Evolutionary conservation across 2,888 invertebrate genomes (phyloP).

Genomic region (Drosophila paranaensis): DNA sequence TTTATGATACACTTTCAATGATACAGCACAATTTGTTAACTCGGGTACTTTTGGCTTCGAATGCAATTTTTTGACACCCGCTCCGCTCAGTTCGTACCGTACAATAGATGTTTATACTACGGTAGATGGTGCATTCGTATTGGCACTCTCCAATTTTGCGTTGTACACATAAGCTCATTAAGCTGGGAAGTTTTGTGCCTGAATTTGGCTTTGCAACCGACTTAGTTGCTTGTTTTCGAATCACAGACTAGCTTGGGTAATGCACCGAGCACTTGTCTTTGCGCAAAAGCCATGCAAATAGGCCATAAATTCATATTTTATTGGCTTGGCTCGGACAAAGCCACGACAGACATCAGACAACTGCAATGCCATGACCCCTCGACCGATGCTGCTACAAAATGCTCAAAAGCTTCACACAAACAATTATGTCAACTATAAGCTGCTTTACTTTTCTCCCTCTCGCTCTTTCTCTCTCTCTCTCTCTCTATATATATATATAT

Average conservation of each 20-base stretch:
- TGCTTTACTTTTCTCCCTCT: slow-evolving; percentile 10
- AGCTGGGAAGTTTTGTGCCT: slow-evolving; percentile 60
- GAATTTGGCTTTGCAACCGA: slow-evolving; percentile 58
- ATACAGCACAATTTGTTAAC: slow-evolving; percentile 54
- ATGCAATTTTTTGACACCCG: slow-evolving; percentile 24
- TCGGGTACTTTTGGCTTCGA: slow-evolving; percentile 39
- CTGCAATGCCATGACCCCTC: slow-evolving; percentile 24
- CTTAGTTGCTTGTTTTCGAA: slow-evolving; percentile 37
- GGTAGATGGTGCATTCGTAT: slow-evolving; percentile 25
- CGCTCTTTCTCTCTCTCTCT: neutral
- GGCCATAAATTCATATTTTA: slow-evolving; percentile 76
- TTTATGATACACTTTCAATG: slow-evolving; percentile 55
- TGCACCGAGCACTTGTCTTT: slow-evolving; percentile 35
- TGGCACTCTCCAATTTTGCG: slow-evolving; percentile 34
- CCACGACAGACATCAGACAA: slow-evolving; percentile 41
- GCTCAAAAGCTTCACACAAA: slow-evolving; percentile 43
- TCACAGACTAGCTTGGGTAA: slow-evolving; percentile 30
- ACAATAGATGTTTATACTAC: neutral
- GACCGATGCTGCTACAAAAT: slow-evolving; percentile 24
- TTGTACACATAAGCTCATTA: slow-evolving; percentile 65
- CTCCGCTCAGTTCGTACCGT: too few species aligned
- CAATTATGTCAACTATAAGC: slow-evolving; percentile 59
- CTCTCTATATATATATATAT: neutral
- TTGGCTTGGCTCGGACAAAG: slow-evolving; percentile 55
- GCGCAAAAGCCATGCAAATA: slow-evolving; percentile 71